phyloP scores from a whole-genome alignment of 2,113 vertebrate species.

The Oryzias curvinotus region DNA sequence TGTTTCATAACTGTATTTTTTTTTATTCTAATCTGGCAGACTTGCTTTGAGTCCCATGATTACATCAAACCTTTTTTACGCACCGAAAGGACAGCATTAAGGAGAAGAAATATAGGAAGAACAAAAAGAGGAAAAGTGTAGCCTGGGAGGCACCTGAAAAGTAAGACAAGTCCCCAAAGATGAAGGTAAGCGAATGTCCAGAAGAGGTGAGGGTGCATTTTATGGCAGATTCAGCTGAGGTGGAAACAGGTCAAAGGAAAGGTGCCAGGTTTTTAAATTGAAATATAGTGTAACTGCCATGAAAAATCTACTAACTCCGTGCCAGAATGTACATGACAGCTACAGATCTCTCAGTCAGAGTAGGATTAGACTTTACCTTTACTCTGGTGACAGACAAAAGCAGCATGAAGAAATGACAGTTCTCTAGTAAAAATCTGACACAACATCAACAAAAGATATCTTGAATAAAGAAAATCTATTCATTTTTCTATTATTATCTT shows the following conservation, averaged over 20 bases:
- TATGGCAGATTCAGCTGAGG: slow-evolving; percentile 43
- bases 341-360: slow-evolving; percentile 21
- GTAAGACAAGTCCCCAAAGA: slow-evolving; percentile 38
- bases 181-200: slow-evolving; percentile 10
- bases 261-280: slow-evolving; percentile 17
- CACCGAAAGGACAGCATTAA: slow-evolving; percentile 32
- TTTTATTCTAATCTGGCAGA: slow-evolving; percentile 17
- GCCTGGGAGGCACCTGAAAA: slow-evolving; percentile 30
- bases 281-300: slow-evolving; percentile 2
- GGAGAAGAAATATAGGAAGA: slow-evolving; percentile 13
- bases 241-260: slow-evolving; percentile 52
- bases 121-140: slow-evolving; percentile 7
- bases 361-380: slow-evolving; percentile 4
- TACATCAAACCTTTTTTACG: slow-evolving; percentile 67
- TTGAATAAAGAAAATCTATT: no score
- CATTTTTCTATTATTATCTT: no score
- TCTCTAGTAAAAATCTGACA: no score
- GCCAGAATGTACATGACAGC: slow-evolving; percentile 6
- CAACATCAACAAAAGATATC: no score
- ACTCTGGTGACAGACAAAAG: neutral
- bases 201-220: slow-evolving; percentile 21
- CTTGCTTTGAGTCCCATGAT: slow-evolving; percentile 49
- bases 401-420: no score
- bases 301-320: slow-evolving; percentile 13
- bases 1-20: neutral